Base-by-base conservation (phyloP, 2,888 invertebrate genomes). In the Rhimphoctona megacephalus region DNA sequence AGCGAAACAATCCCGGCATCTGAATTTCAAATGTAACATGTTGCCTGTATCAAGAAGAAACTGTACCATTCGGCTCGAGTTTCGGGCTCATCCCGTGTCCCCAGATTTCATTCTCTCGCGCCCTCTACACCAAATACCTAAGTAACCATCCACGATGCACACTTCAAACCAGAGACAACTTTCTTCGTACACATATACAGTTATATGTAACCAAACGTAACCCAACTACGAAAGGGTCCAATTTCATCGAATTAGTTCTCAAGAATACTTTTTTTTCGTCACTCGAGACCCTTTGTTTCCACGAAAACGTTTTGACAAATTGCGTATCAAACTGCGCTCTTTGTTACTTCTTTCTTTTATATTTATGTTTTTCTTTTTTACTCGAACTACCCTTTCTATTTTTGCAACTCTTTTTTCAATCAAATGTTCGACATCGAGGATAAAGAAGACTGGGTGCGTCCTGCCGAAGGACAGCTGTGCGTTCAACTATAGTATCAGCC, bases 1-100 rank as follows among this genome's bases (percentile, higher is more conserved):
- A 90, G 88, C 91, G 90, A 92, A 93, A 93, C 92, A 93, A 93
- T 93, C 91, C 92, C 86, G 85, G 90, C 89, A 92, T 93, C 91
- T 92, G 92, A 93, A 92, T 92, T 93, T 93, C 91, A 93, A 92
- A 92, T 92, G 88, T 83, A 84, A 67, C 36, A 33, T 61, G 76
- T 43, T 61, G 84, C 76, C 76, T 74, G 73, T 69, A 70, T 66
- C 46, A 49, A 33, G 52, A 69, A 57, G 66, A 82, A 83, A 72
- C 78, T 69, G 43, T 69, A 66, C 57, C 81, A 81, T 80, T 83
- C 81, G 46, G 67, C 79, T 72, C 46, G 49, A 83, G 77, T 78
- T 46, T 57, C 67, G 49, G 52, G 25, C 57, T 46, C 77, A n/a
- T 74, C 67, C 22, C 57, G 74, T 46, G 54, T 83, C 57, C 85